Base-by-base conservation (phyloP, 2,888 invertebrate species). In the Osmoderma eremita region DNA sequence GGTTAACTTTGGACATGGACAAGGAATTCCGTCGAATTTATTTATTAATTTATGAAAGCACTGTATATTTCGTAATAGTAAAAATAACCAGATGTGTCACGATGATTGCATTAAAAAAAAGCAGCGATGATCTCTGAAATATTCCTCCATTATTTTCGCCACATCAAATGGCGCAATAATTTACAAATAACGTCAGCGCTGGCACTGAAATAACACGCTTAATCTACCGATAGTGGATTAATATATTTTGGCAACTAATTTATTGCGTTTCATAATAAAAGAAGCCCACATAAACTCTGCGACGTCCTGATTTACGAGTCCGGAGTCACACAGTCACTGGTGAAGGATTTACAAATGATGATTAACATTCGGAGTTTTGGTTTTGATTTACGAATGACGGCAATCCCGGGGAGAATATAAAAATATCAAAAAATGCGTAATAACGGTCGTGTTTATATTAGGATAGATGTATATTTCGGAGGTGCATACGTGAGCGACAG, bases 171-270 rank as follows among this genome's bases (percentile, higher is more conserved):
- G 13, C 15, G 38, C 38, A 53, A 38, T 53, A 53, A 53, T 53
- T 53, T 36, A 36, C 38, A 36, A 38, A 53, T 30, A 38, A 38
- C 38, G 53, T 38, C 53, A 38, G 53, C 36, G 38, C 18, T 53
- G 53, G 53, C 53, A 53, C 30, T 17, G 12, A 53, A 38, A 38
- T 53, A 53, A 17, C 38, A 53, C 18, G 38, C 53, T 53, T 53
- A 53, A 53, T 53, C 53, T 36, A 53, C 30, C 36, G 53, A 53
- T 30, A 38, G 53, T 38, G 53, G 17, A 53, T 53, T 53, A 53
- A 53, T 53, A 53, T 53, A 50, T 53, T 53, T 53, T 53, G 38
- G 53, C 53, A 53, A 53, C 53, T 53, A 53, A 53, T 53, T 53
- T 53, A 53, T 53, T 36, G 53, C 38, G 38, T 38, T 53, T 38